Base-by-base conservation (phyloP, 2,113 vertebrate species). In the Callopanchax toddi region DNA sequence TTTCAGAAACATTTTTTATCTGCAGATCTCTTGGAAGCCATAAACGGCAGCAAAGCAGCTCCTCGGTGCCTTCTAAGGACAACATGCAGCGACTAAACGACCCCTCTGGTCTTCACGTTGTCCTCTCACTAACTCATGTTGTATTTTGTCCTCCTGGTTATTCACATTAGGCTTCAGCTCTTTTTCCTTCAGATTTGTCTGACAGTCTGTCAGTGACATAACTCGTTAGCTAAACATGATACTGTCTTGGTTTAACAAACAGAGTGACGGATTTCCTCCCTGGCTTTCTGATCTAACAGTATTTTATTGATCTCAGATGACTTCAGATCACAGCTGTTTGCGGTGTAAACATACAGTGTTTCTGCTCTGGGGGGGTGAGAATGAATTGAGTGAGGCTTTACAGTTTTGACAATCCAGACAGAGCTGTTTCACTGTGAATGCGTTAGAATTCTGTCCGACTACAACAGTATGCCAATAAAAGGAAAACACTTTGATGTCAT, bases 351-450 rank as follows among this genome's bases (percentile, higher is more conserved):
- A 44, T 39, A 56, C 1, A 9, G 40, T 50, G 22, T 73, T 37
- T 68, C 63, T 37, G 51, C 58, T 74, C 66, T 48, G 64, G 46
- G 17, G 40, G 51, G 56, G 63, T 74, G 62, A 56, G 57, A 68
- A 60, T 72, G 39, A 56, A 48, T 74, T 59, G 69, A 36, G 78
- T 63, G 57, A 69, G 58, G 79, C 67, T 60, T 75, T 82, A 57
- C 87, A 89, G 85, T 81, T 87, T 79, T 86, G 90, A 92, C 91
- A 91, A 91, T 92, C 89, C 63, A 82, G 80, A 86, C 75, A 75
- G 60, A 80, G 83, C 82, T 85, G 76, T 90, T 87, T 82, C 85
- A 88, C 82, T 84, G 78, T 60, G 66, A 76, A 64, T 84, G 76
- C 84, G 74, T 91, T 79, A 40, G 70, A 63, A 77, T 77, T 82